Evolutionary conservation across 1,140 invertebrate genomes (phyloP).

Genomic region (Atopsyche davidsoni): DNA sequence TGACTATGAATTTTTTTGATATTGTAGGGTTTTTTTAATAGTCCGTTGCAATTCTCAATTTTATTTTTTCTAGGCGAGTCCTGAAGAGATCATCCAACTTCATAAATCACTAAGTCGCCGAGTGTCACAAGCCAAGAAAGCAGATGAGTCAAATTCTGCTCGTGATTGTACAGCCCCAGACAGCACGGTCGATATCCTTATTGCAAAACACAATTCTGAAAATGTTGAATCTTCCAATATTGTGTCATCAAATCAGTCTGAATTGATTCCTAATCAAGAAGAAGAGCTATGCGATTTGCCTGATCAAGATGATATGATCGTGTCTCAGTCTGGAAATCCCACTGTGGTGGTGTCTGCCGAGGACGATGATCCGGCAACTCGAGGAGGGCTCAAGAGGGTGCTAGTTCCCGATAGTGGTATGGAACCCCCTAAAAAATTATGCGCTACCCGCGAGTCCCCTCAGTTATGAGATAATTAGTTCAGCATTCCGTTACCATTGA

Average conservation of each 20-base stretch:
- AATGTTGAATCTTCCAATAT: no score
- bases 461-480: conserved; percentile 23
- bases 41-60: neutral
- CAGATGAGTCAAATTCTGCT: conserved; percentile 13
- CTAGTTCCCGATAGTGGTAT: conserved; percentile 10
- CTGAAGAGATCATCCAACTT: conserved; percentile 24
- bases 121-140: conserved; percentile 20
- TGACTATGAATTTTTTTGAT: neutral
- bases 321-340: conserved; percentile 12
- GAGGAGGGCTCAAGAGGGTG: conserved; percentile 16
- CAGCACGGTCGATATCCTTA: neutral
- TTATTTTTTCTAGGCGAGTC: conserved; percentile 23
- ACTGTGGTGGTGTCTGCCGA: conserved; percentile 17
- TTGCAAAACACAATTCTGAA: no score
- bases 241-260: no score
- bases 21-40: conserved; percentile 2
- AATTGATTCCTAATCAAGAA: no score
- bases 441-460: conserved; percentile 11
- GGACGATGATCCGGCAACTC: conserved; percentile 12
- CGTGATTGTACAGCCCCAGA: neutral
- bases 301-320: neutral
- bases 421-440: no score
- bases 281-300: no score
- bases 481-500: conserved; percentile 25
- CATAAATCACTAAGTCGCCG: conserved; percentile 17